A percentile compares a stretch with the other conserved stretches of the same genome.
These are phyloP conservation scores for Drosophila kepulauana DNA, from an alignment of 1,140 invertebrate genomes.

Conservation along the genomic window DNA sequence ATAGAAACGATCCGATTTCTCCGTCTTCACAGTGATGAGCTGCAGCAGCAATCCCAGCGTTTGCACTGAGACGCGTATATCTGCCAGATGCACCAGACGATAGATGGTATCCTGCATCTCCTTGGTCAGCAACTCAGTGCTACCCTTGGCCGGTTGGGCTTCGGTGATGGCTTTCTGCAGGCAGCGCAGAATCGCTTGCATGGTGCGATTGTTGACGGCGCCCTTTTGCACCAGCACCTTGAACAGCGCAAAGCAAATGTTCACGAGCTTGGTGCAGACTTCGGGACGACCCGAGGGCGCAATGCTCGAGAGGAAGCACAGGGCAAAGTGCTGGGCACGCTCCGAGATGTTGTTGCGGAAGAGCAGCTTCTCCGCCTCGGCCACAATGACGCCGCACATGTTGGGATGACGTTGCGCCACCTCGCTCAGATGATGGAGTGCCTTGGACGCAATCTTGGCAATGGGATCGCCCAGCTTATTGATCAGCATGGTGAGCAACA, in stretches of 20 bases:
- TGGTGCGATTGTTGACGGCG: constrained; percentile 95
- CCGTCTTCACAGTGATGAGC: constrained; percentile 87
- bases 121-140: constrained; percentile 71
- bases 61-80: constrained; percentile 94
- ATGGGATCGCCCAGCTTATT: constrained; percentile 98
- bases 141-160: constrained; percentile 71
- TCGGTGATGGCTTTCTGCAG: constrained; percentile 80
- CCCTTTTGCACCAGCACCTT: constrained; percentile 96
- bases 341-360: constrained; percentile 93
- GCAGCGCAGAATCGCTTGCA: constrained; percentile 91
- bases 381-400: constrained; percentile 95
- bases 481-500: constrained; percentile 92
- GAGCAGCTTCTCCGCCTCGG: constrained; percentile 95
- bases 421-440: constrained; percentile 93
- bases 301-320: constrained; percentile 95
- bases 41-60: constrained; percentile 95
- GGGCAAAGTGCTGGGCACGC: constrained; percentile 96
- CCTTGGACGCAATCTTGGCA: constrained; percentile 94
- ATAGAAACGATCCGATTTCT: constrained; percentile 91
- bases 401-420: constrained; percentile 94
- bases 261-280: constrained; percentile 93
- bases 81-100: constrained; percentile 93
- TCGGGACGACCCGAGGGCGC: constrained; percentile 89
- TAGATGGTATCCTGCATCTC: constrained; percentile 91
- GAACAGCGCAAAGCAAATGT: constrained; percentile 98